Evolutionary conservation across 2,797 vertebrate genomes (phyloP).

Genomic region (Choloepus didactylus): DNA sequence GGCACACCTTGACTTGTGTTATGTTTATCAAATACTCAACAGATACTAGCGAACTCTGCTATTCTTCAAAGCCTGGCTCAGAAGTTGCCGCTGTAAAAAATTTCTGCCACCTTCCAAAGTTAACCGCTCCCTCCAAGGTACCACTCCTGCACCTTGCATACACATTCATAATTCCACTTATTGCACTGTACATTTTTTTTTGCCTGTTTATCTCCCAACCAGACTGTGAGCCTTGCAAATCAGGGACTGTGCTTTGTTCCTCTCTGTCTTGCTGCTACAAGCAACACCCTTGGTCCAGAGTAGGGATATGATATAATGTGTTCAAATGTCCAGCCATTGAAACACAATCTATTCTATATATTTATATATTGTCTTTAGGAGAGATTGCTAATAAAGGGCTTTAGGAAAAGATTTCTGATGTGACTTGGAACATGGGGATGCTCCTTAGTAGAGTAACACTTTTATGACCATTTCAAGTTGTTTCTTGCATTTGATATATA

Average conservation of each 20-base stretch:
- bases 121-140: not conserved
- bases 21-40: not conserved
- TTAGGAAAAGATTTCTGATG: slow-evolving; percentile 15
- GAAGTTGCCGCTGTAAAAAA: slow-evolving; percentile 38
- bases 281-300: not conserved
- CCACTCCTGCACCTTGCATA: not conserved
- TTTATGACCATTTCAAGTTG: not conserved
- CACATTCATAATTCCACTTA: slow-evolving; percentile 48
- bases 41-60: not conserved
- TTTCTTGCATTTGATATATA: slow-evolving; percentile 20
- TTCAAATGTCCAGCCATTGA: slow-evolving; percentile 21
- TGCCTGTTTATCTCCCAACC: not conserved
- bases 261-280: not conserved
- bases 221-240: slow-evolving; percentile 34
- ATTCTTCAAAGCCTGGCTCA: not conserved
- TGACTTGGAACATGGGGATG: not conserved
- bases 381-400: slow-evolving; percentile 6
- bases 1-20: not conserved
- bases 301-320: not conserved
- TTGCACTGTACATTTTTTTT: not conserved
- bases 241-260: not conserved
- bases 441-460: not conserved
- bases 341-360: not conserved
- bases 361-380: not conserved
- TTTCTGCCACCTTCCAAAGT: not conserved